Evolutionary conservation across 2,888 invertebrate genomes (phyloP).

Genomic region (Alloscopus bannaensis): DNA sequence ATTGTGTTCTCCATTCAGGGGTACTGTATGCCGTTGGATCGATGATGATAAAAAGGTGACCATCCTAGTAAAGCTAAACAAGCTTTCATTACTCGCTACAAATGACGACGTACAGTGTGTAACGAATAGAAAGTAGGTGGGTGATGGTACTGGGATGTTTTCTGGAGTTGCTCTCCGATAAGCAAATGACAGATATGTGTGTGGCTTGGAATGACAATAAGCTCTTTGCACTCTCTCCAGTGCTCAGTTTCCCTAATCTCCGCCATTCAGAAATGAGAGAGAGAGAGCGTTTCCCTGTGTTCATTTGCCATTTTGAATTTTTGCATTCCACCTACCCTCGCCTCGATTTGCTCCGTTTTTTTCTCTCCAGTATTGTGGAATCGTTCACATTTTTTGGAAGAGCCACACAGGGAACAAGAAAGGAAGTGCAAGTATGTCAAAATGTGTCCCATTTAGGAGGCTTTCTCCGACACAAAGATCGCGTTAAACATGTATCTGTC

Average conservation of each 20-base stretch:
- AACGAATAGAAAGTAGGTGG: slow-evolving; percentile 9
- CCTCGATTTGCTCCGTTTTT: background rate
- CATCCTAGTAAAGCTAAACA: too few species aligned
- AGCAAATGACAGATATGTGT: slow-evolving; percentile 53
- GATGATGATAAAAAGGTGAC: too few species aligned
- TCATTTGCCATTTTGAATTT: background rate
- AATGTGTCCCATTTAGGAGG: slow-evolving; percentile 33
- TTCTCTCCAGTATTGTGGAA: too few species aligned
- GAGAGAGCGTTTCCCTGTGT: background rate
- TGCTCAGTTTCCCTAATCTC: too few species aligned
- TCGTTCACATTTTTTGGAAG: too few species aligned
- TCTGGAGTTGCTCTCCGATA: slow-evolving; percentile 34
- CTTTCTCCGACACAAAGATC: background rate
- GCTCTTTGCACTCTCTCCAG: background rate
- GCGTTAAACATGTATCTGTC: too few species aligned
- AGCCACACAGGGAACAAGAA: background rate
- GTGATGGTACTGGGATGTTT: too few species aligned
- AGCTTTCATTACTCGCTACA: too few species aligned
- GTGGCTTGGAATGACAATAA: slow-evolving; percentile 46
- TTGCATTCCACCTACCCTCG: background rate
- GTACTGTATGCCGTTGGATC: too few species aligned
- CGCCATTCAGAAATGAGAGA: too few species aligned
- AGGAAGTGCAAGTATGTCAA: slow-evolving; percentile 29
- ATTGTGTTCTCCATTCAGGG: too few species aligned
- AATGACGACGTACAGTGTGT: background rate